These are phyloP conservation scores for Rachycentron canadum DNA, from an alignment of 2,797 vertebrate species.

Conservation along the genomic window DNA sequence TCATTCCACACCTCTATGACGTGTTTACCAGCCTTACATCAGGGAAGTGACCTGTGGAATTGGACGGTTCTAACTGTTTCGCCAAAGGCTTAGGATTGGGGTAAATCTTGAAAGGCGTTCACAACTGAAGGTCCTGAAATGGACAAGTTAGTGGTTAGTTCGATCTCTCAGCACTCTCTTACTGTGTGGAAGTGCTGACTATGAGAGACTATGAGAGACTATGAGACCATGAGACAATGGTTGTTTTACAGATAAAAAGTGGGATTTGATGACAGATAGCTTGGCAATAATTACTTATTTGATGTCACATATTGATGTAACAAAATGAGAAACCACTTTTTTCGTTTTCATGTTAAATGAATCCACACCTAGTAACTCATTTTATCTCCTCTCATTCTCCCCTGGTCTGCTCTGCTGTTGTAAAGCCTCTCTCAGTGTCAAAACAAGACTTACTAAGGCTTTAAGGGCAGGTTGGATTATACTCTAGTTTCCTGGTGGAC, in stretches of 20 bases:
- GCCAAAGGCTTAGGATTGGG: conserved; percentile 17
- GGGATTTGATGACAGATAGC: neutral
- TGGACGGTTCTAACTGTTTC: conserved; percentile 31
- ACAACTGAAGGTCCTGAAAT: conserved; percentile 19
- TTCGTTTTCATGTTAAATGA: neutral
- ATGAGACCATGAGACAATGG: neutral
- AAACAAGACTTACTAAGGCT: too few species aligned
- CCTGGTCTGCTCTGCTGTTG: neutral
- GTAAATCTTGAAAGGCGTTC: conserved; percentile 13
- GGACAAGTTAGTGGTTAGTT: neutral
- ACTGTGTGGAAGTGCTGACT: neutral
- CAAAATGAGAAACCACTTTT: too few species aligned
- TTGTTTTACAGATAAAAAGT: neutral
- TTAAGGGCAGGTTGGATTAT: neutral
- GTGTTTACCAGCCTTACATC: conserved; percentile 45
- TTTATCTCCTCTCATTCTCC: neutral
- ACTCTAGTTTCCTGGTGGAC: neutral
- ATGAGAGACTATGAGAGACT: too few species aligned
- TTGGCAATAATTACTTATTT: neutral
- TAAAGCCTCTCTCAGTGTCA: neutral
- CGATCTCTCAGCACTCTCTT: too few species aligned
- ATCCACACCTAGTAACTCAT: neutral
- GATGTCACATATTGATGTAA: neutral
- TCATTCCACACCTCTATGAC: conserved; percentile 33
- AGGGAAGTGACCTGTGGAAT: conserved; percentile 69